A percentile compares a stretch with the other conserved stretches of the same genome.
phyloP scores from a whole-genome alignment of 2,797 vertebrate species.

The Falco columbarius region DNA sequence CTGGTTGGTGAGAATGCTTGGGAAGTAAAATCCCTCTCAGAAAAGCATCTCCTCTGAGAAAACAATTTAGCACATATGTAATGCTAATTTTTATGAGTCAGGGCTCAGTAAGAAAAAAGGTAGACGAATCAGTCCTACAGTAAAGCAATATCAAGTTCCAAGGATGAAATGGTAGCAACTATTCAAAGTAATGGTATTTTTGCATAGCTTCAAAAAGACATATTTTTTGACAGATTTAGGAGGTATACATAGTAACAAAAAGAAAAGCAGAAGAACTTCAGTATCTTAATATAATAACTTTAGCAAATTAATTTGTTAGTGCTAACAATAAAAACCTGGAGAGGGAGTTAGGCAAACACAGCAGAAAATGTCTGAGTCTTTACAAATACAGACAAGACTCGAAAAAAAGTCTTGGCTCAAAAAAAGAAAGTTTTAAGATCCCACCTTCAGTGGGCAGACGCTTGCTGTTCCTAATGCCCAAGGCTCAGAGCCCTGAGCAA shows the following conservation, averaged over 20 bases:
- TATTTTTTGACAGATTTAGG: neutral
- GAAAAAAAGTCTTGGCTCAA: neutral
- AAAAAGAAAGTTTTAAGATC: neutral
- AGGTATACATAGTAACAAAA: neutral
- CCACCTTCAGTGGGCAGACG: neutral
- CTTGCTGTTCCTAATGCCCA: neutral
- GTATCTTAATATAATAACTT: neutral
- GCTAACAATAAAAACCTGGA: neutral
- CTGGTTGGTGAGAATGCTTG: neutral
- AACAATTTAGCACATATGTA: constrained; percentile 1
- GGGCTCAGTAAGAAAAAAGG: neutral
- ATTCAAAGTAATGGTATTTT: neutral
- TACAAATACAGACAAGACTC: neutral
- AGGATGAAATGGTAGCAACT: neutral
- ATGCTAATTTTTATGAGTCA: constrained; percentile 35
- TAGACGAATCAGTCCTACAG: neutral
- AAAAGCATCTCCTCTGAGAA: constrained; percentile 9
- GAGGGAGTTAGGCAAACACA: neutral
- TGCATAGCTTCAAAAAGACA: neutral
- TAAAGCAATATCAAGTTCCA: neutral
- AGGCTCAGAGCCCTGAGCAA: neutral
- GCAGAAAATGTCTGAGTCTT: neutral
- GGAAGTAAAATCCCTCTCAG: neutral
- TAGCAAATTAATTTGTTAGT: neutral
- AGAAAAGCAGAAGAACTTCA: neutral